Evolutionary conservation across 2,113 vertebrate genomes (phyloP).

Genomic region (Hylia prasina): DNA sequence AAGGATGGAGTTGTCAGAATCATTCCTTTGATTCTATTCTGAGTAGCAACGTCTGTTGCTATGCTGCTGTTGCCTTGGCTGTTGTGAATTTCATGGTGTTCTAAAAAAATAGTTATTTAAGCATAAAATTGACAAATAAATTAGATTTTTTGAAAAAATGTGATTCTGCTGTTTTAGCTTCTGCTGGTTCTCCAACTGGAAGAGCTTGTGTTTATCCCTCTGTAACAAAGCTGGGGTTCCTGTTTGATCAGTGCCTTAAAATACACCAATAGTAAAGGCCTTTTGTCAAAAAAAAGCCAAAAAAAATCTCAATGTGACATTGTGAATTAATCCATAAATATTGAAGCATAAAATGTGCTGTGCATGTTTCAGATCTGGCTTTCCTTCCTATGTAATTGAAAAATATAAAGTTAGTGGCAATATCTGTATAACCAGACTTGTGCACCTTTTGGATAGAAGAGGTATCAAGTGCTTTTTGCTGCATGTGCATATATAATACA

Average conservation of each 20-base stretch:
- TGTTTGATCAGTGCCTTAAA: background rate
- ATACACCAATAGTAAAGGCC: background rate
- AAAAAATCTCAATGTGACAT: background rate
- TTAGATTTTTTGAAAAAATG: background rate
- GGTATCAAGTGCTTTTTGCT: background rate
- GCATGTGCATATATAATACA: background rate
- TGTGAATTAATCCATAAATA: background rate
- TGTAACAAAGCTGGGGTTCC: background rate
- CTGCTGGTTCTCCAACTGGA: background rate
- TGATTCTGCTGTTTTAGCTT: background rate
- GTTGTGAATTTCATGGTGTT: conserved; percentile 24
- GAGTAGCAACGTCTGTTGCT: conserved; percentile 51
- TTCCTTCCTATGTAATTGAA: background rate
- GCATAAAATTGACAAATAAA: background rate
- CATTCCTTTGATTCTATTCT: background rate
- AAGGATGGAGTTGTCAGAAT: background rate
- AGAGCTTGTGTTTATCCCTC: background rate
- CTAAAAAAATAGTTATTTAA: conserved; percentile 15
- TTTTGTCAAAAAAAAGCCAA: background rate
- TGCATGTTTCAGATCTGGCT: background rate
- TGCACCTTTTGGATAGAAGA: background rate
- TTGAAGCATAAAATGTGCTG: background rate
- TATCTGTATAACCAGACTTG: background rate
- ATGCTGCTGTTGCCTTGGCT: conserved; percentile 32
- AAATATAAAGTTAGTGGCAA: background rate